These are phyloP conservation scores for Cochlearius cochlearius DNA, from an alignment of 2,113 vertebrate genomes.

Conservation along the genomic window DNA sequence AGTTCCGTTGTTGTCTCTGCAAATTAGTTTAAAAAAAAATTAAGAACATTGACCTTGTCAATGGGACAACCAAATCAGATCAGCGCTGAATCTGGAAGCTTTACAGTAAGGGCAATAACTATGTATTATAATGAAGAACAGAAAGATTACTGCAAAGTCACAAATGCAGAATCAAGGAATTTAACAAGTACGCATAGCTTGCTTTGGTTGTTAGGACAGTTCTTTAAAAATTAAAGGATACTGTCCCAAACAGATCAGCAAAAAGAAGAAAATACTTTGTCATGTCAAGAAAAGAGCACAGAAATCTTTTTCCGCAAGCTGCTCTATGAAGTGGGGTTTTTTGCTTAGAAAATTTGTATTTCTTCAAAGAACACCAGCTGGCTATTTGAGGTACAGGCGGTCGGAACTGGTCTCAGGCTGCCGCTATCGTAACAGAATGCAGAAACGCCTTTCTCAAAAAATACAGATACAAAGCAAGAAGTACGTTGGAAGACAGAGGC, in stretches of 20 bases:
- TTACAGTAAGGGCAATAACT: neutral
- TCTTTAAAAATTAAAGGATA: neutral
- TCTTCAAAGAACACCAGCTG: neutral
- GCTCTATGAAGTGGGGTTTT: neutral
- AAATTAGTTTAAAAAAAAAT: neutral
- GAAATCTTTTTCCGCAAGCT: neutral
- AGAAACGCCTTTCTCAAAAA: neutral
- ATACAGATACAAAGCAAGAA: neutral
- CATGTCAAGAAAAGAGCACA: neutral
- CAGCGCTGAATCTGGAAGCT: neutral
- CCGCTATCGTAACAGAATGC: neutral
- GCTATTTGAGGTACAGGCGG: neutral
- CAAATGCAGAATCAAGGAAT: neutral
- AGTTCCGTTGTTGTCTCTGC: neutral
- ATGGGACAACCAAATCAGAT: neutral
- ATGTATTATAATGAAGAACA: neutral
- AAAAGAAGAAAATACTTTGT: neutral
- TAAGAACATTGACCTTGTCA: neutral
- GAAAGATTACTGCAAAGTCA: neutral
- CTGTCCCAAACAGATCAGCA: neutral
- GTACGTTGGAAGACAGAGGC: rapidly evolving
- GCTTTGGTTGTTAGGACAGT: neutral
- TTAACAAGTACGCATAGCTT: neutral
- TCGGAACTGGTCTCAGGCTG: neutral
- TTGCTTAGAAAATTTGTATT: neutral